These are phyloP conservation scores for Rhinophrynus dorsalis DNA, from an alignment of 2,797 vertebrate genomes.

Conservation along the genomic window DNA sequence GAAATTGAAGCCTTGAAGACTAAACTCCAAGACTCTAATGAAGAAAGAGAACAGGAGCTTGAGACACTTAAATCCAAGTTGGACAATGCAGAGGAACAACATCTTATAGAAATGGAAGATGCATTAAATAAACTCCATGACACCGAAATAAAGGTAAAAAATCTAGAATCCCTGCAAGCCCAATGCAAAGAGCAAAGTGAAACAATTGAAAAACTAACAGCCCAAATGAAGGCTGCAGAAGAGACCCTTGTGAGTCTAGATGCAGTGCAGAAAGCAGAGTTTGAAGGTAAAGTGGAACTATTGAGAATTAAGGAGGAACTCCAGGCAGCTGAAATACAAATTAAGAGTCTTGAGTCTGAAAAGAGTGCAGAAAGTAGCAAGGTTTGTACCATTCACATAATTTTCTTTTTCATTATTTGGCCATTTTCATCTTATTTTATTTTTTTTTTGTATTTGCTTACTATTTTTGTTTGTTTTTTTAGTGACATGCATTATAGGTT, in stretches of 20 bases:
- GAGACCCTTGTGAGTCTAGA: conserved; percentile 77
- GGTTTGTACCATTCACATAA: conserved; percentile 77
- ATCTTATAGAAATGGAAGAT: conserved; percentile 96
- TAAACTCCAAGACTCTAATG: conserved; percentile 66
- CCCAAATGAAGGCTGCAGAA: conserved; percentile 77
- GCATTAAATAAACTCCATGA: conserved; percentile 87
- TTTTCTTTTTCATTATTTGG: conserved; percentile 50
- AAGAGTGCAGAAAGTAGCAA: conserved; percentile 73
- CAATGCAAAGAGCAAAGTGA: conserved; percentile 70
- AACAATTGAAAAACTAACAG: conserved; percentile 67
- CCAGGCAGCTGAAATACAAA: conserved; percentile 75
- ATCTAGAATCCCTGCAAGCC: conserved; percentile 79
- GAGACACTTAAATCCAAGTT: conserved; percentile 77
- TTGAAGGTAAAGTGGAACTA: conserved; percentile 83
- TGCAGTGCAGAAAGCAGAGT: conserved; percentile 73
- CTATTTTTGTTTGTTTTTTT: conserved; percentile 38
- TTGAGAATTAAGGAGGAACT: conserved; percentile 75
- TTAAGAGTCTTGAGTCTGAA: conserved; percentile 68
- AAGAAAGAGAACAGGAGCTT: conserved; percentile 83
- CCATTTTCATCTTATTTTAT: conserved; percentile 19
- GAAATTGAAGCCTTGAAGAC: conserved; percentile 72
- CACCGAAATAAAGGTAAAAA: conserved; percentile 86
- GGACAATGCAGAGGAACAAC: conserved; percentile 88
- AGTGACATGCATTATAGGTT: too few relatives aligned
- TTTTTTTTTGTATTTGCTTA: conserved; percentile 39